Evolutionary conservation across 2,797 vertebrate species (phyloP).

Genomic region (Bradypodion pumilum): DNA sequence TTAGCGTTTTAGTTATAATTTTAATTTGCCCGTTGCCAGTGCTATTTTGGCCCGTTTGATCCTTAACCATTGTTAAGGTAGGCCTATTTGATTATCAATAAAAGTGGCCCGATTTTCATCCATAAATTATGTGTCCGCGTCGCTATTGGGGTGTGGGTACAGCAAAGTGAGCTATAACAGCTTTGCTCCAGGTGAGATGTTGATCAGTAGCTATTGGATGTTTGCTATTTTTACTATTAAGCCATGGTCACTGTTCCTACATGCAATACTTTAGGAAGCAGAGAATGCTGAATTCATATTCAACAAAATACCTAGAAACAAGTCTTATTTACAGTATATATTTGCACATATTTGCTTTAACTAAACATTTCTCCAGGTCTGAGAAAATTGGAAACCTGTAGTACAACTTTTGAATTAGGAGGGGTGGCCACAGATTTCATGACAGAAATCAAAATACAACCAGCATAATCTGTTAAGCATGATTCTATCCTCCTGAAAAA

Average conservation of each 20-base stretch:
- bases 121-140: too few relatives aligned
- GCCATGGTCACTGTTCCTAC: neutral
- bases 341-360: neutral
- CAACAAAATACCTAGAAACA: constrained; percentile 11
- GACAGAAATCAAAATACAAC: neutral
- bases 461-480: too few relatives aligned
- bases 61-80: too few relatives aligned
- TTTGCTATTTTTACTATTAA: neutral
- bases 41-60: too few relatives aligned
- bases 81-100: too few relatives aligned
- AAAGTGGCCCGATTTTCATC: too few relatives aligned
- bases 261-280: neutral
- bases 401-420: too few relatives aligned
- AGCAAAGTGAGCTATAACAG: neutral
- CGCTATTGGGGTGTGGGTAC: too few relatives aligned
- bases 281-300: neutral
- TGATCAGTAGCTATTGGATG: neutral
- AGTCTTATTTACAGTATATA: neutral
- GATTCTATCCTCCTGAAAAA: too few relatives aligned
- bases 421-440: neutral
- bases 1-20: too few relatives aligned
- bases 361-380: neutral
- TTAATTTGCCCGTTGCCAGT: too few relatives aligned
- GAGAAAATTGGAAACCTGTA: neutral
- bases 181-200: neutral